Percentiles rank a stretch among this genome's conserved stretches.
phyloP scores from a whole-genome alignment of 2,888 invertebrate species.

The Iphiclides podalirius region DNA sequence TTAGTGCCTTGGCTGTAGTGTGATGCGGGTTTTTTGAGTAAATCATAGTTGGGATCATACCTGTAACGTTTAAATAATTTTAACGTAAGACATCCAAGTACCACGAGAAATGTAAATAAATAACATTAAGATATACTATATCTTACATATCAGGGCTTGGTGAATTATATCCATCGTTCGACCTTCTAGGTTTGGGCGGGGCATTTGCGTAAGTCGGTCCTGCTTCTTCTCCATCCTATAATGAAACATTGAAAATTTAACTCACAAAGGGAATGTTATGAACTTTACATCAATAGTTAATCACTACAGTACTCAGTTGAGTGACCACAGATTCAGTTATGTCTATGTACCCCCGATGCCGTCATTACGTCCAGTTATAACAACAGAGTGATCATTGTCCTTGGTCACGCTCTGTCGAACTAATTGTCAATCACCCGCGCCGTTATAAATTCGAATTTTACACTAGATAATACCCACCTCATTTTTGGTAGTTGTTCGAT shows the following conservation, averaged over 20 bases:
- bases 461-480: constrained; percentile 66
- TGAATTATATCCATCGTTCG: constrained; percentile 88
- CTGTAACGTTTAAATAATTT: constrained; percentile 51
- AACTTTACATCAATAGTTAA: background rate
- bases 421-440: constrained; percentile 64
- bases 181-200: constrained; percentile 91
- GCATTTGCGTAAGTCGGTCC: constrained; percentile 92
- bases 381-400: constrained; percentile 60
- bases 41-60: constrained; percentile 77
- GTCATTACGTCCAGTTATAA: constrained; percentile 58
- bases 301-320: background rate
- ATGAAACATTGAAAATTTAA: background rate
- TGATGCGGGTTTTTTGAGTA: constrained; percentile 76
- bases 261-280: constrained; percentile 27
- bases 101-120: no score
- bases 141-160: constrained; percentile 85
- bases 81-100: background rate
- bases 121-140: no score
- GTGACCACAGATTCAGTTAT: background rate
- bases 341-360: background rate
- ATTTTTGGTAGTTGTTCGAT: constrained; percentile 62
- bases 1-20: constrained; percentile 70
- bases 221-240: constrained; percentile 61
- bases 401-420: constrained; percentile 67
- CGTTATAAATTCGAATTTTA: constrained; percentile 47